Conservation (phyloP, 2,797 vertebrate species). For the Potorous gilbertii region DNA sequence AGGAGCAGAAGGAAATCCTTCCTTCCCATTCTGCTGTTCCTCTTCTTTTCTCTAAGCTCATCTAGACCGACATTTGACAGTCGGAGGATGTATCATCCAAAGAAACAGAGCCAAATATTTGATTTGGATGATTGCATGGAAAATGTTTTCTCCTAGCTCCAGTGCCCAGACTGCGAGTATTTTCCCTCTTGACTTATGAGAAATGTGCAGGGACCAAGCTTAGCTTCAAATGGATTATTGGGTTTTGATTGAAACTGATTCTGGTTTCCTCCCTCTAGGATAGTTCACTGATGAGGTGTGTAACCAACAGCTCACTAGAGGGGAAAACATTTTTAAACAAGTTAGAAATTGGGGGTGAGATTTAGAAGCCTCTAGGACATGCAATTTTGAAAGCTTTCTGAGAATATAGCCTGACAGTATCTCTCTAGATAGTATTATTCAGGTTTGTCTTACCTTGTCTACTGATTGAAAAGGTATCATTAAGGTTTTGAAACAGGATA, state of each 20-base stretch:
- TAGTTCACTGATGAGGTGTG: neutral
- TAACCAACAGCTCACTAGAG: neutral
- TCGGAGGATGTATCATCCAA: slow-evolving; percentile 46
- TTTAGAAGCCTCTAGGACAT: slow-evolving; percentile 61
- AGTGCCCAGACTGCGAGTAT: slow-evolving; percentile 15
- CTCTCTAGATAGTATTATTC: neutral
- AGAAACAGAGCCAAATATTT: slow-evolving; percentile 43
- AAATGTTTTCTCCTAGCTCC: slow-evolving; percentile 23
- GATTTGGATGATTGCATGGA: slow-evolving; percentile 52
- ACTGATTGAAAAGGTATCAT: neutral
- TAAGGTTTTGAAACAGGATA: neutral
- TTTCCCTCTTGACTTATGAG: slow-evolving; percentile 23
- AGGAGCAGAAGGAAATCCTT: slow-evolving; percentile 14
- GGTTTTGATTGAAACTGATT: slow-evolving; percentile 20
- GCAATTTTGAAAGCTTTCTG: neutral
- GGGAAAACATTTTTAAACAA: neutral
- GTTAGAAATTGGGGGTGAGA: slow-evolving; percentile 50
- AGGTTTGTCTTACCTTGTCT: neutral
- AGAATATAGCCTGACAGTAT: slow-evolving; percentile 16
- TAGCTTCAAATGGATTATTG: slow-evolving; percentile 34
- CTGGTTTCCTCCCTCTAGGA: slow-evolving; percentile 13
- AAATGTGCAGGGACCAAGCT: slow-evolving; percentile 27
- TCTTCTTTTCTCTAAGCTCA: slow-evolving; percentile 15
- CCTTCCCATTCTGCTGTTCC: slow-evolving; percentile 11
- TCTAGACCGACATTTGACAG: slow-evolving; percentile 55